phyloP scores from a whole-genome alignment of 2,113 vertebrate genomes.

The Dasypus novemcinctus region DNA sequence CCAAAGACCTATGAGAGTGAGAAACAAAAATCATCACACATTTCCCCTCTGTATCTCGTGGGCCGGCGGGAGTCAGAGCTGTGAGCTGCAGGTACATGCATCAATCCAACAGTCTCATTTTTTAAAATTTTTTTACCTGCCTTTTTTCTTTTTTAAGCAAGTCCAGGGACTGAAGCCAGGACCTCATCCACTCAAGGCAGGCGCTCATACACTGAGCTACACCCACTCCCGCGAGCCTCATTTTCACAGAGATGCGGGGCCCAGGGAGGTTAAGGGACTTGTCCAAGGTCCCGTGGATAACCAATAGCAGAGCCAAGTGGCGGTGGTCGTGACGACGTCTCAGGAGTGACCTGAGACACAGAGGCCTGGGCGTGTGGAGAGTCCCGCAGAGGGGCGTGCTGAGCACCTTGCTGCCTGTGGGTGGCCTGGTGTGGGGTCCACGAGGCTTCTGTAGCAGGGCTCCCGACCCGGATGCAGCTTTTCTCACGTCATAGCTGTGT shows the following conservation, averaged over 20 bases:
- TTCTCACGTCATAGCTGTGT: not conserved
- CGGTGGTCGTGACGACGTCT: too few relatives aligned
- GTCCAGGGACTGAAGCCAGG: too few relatives aligned
- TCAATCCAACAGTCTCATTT: too few relatives aligned
- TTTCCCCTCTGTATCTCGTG: not conserved
- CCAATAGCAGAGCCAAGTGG: not conserved
- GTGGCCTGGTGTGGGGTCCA: not conserved
- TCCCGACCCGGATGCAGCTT: not conserved
- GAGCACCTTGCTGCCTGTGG: not conserved
- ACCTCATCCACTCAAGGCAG: too few relatives aligned
- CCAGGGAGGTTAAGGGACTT: not conserved
- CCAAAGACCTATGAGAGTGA: too few relatives aligned
- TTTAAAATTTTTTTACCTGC: too few relatives aligned
- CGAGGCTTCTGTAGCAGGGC: not conserved
- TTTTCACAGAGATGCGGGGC: not conserved
- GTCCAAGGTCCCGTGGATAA: not conserved
- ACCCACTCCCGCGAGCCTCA: not conserved
- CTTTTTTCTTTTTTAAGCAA: too few relatives aligned
- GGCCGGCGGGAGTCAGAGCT: not conserved
- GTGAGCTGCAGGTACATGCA: too few relatives aligned
- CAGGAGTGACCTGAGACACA: not conserved
- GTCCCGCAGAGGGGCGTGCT: not conserved
- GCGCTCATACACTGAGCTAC: too few relatives aligned
- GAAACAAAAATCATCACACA: not conserved
- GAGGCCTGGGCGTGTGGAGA: not conserved